Conservation (phyloP, 2,888 invertebrate genomes). For the Cabera pusaria region DNA sequence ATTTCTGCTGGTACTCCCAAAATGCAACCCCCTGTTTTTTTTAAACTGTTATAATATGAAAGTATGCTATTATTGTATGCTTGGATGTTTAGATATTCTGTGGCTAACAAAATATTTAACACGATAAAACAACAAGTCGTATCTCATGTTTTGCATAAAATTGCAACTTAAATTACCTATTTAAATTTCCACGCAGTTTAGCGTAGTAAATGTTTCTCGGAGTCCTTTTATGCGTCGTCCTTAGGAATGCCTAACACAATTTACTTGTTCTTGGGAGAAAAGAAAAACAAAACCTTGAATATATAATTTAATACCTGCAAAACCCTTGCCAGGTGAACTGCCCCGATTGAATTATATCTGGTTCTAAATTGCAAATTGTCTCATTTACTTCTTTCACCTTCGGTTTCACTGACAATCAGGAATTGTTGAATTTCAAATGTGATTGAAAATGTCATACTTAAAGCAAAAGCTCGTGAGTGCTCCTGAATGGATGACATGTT, state of each 20-base stretch:
- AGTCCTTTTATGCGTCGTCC: slow-evolving; percentile 23
- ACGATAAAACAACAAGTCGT: no score
- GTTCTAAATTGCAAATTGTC: slow-evolving; percentile 58
- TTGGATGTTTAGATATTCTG: no score
- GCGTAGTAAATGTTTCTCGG: slow-evolving; percentile 25
- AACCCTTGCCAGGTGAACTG: slow-evolving; percentile 42
- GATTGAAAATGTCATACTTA: slow-evolving; percentile 1
- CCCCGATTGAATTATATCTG: slow-evolving; percentile 54
- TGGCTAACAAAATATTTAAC: no score
- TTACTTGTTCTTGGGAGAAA: slow-evolving; percentile 41
- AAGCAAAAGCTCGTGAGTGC: no score
- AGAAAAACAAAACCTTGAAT: slow-evolving; percentile 49
- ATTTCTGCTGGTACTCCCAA: no score
- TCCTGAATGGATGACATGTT: no score
- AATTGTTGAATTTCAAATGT: slow-evolving; percentile 11
- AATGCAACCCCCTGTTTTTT: no score
- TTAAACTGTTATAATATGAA: no score
- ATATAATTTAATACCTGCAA: slow-evolving; percentile 52
- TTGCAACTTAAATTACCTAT: slow-evolving; percentile 31
- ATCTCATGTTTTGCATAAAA: slow-evolving; percentile 29
- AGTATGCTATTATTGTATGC: no score
- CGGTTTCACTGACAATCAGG: slow-evolving; percentile 16
- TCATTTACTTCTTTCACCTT: slow-evolving; percentile 38
- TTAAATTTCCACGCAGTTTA: slow-evolving; percentile 49
- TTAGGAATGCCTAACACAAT: slow-evolving; percentile 23